Conservation (phyloP, 2,797 vertebrate species). For the Fundulus diaphanus region DNA sequence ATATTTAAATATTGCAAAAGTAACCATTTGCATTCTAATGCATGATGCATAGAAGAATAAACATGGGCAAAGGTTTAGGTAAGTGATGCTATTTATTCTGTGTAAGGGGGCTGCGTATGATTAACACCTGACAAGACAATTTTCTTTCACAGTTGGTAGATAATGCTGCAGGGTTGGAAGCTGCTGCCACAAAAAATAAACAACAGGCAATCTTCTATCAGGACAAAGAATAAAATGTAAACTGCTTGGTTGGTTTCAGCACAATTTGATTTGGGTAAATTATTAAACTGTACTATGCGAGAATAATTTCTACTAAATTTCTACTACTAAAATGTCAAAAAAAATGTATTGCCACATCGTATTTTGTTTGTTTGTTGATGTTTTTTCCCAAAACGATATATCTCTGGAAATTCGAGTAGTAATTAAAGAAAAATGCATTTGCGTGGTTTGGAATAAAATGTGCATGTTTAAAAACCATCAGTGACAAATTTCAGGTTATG, state of each 20-base stretch:
- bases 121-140: constrained; percentile 69
- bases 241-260: constrained; percentile 23
- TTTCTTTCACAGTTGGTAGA: constrained; percentile 62
- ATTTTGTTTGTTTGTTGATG: neutral
- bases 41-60: neutral
- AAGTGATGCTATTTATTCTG: constrained; percentile 9
- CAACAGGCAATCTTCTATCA: constrained; percentile 45
- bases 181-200: constrained; percentile 61
- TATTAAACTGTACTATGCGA: constrained; percentile 19
- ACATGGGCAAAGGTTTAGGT: neutral
- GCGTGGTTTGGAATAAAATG: neutral
- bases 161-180: constrained; percentile 51
- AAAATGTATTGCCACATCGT: neutral
- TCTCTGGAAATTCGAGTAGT: neutral
- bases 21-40: neutral
- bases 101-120: constrained; percentile 28
- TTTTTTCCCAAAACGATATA: no score
- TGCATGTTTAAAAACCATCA: neutral
- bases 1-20: neutral
- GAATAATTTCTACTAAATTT: no score
- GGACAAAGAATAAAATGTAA: constrained; percentile 27
- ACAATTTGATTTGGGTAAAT: constrained; percentile 19
- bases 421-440: neutral
- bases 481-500: neutral
- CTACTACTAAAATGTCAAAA: neutral